Conservation (phyloP, 2,113 vertebrate species). For the Silurus glanis region DNA sequence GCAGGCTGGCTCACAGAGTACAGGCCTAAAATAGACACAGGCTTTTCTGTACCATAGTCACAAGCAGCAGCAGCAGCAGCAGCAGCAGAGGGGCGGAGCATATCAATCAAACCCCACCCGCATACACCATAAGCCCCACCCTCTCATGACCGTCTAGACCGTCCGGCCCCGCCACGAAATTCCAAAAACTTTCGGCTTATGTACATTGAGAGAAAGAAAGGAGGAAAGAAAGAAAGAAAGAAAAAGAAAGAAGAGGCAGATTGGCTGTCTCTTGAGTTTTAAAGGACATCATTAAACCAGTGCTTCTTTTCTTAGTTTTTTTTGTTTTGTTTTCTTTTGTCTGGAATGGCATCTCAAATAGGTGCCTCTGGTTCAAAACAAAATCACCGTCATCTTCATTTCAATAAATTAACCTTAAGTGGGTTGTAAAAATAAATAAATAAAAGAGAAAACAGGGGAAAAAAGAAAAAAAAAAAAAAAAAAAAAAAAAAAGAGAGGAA, state of each 20-base stretch:
- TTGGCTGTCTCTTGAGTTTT: slow-evolving; percentile 35
- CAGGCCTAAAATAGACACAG: slow-evolving; percentile 99
- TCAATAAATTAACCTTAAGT: slow-evolving; percentile 8
- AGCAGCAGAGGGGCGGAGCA: slow-evolving; percentile 84
- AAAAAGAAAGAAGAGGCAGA: slow-evolving; percentile 7
- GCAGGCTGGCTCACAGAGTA: slow-evolving; percentile 99
- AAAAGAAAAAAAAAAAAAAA: slow-evolving; percentile 39
- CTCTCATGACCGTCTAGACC: slow-evolving; percentile 47
- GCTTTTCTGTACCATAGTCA: slow-evolving; percentile 99
- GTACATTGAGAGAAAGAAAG: neutral
- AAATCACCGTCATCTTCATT: slow-evolving; percentile 29
- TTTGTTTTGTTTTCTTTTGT: slow-evolving; percentile 9
- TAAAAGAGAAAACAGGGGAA: neutral
- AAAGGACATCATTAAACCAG: slow-evolving; percentile 53
- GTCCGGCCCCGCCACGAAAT: slow-evolving; percentile 16
- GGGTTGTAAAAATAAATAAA: neutral
- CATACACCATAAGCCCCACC: slow-evolving; percentile 37
- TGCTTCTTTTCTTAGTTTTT: neutral
- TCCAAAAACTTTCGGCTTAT: neutral
- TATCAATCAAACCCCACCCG: slow-evolving; percentile 68
- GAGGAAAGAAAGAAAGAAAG: slow-evolving; percentile 1
- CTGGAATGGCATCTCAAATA: slow-evolving; percentile 16
- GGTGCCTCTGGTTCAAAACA: slow-evolving; percentile 21
- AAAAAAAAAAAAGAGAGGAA: slow-evolving; percentile 6
- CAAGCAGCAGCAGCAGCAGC: slow-evolving; percentile 88